phyloP scores from a whole-genome alignment of 2,888 invertebrate genomes.

The Lobophora halterata region DNA sequence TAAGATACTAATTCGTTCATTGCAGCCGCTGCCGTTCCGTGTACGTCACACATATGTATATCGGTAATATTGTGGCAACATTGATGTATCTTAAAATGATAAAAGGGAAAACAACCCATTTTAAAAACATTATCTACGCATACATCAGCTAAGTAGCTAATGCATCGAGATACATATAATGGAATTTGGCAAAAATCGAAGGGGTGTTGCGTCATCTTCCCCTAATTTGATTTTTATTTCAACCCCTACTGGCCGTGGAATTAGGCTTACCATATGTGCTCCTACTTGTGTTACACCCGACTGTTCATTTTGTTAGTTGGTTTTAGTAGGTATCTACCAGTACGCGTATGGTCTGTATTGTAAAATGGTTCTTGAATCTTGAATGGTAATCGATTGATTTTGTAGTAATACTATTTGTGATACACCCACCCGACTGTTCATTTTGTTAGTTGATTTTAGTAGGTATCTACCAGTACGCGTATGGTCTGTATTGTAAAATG shows the following conservation, averaged over 20 bases:
- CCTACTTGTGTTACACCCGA: constrained; percentile 73
- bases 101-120: constrained; percentile 20
- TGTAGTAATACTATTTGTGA: constrained; percentile 75
- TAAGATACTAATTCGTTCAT: no score
- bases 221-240: constrained; percentile 77
- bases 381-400: no score
- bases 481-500: constrained; percentile 13
- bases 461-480: constrained; percentile 35
- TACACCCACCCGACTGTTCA: constrained; percentile 71
- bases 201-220: constrained; percentile 78
- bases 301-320: constrained; percentile 57
- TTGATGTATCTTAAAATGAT: background rate
- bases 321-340: constrained; percentile 37
- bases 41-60: no score
- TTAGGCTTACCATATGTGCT: constrained; percentile 80
- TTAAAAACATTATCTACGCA: constrained; percentile 40
- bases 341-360: no score
- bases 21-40: no score
- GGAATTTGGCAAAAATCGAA: constrained; percentile 79
- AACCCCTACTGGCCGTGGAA: constrained; percentile 69
- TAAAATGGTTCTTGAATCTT: constrained; percentile 7
- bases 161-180: constrained; percentile 68
- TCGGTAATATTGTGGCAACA: background rate
- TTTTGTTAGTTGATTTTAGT: constrained; percentile 44
- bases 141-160: constrained; percentile 61